These are phyloP conservation scores for Sminthurinus aureus DNA, from an alignment of 2,888 invertebrate genomes.

Conservation along the genomic window DNA sequence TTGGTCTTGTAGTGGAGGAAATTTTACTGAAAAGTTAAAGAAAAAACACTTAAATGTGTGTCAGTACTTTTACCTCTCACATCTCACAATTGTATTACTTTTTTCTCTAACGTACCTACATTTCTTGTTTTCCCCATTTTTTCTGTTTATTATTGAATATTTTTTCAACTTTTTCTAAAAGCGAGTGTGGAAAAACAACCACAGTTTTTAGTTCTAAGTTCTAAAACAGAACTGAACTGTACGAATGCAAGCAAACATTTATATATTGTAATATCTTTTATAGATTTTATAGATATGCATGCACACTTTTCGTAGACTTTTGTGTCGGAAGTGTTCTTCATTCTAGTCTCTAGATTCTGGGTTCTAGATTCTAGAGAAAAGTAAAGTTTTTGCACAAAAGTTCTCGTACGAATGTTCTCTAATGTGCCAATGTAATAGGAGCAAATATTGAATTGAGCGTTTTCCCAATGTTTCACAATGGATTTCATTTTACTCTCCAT, in stretches of 20 bases:
- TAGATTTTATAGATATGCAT: too few relatives aligned
- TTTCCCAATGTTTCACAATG: slow-evolving; percentile 35
- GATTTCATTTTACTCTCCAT: slow-evolving; percentile 27
- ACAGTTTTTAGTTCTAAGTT: too few relatives aligned
- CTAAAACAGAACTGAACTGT: too few relatives aligned
- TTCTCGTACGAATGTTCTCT: slow-evolving; percentile 22
- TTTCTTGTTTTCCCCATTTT: background rate
- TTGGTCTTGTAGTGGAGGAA: background rate
- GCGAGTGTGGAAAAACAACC: too few relatives aligned
- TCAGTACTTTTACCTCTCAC: background rate
- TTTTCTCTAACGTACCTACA: background rate
- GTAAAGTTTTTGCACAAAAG: slow-evolving; percentile 8
- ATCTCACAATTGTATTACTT: too few relatives aligned
- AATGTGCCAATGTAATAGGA: slow-evolving; percentile 30
- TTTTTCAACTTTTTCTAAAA: background rate
- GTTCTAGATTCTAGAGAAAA: background rate
- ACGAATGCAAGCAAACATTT: too few relatives aligned
- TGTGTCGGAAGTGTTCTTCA: too few relatives aligned
- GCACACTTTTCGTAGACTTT: too few relatives aligned
- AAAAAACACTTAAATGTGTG: background rate
- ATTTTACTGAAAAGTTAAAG: background rate
- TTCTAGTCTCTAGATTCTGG: too few relatives aligned
- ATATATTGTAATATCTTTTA: too few relatives aligned
- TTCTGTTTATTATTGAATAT: background rate
- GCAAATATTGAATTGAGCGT: slow-evolving; percentile 36